Conservation (phyloP, 2,888 invertebrate genomes). For the Unio pictorum region DNA sequence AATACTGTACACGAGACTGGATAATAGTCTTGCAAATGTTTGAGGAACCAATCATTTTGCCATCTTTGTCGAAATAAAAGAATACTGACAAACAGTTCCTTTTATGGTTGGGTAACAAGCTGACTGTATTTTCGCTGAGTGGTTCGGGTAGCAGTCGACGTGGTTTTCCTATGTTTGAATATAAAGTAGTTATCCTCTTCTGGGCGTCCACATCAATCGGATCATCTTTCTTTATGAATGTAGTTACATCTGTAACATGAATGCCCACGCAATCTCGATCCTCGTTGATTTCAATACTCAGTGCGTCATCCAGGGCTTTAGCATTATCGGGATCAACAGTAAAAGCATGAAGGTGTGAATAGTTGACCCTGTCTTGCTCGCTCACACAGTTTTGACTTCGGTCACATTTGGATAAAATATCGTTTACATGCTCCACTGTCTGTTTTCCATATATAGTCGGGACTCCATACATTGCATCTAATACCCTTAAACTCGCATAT, state of each 20-base stretch:
- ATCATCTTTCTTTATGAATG: slow-evolving; percentile 24
- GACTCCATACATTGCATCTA: slow-evolving; percentile 20
- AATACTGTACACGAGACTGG: slow-evolving; percentile 9
- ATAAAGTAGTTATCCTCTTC: slow-evolving; percentile 28
- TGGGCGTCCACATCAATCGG: slow-evolving; percentile 35
- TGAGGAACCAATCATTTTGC: not conserved
- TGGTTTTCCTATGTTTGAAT: slow-evolving; percentile 19
- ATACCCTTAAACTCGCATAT: slow-evolving; percentile 10
- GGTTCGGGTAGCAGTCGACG: slow-evolving; percentile 35
- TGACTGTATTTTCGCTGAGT: slow-evolving; percentile 17
- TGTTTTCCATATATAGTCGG: slow-evolving; percentile 16
- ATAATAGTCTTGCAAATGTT: slow-evolving; percentile 5
- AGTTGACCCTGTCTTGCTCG: slow-evolving; percentile 14
- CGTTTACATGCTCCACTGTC: slow-evolving; percentile 8
- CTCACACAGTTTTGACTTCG: not conserved
- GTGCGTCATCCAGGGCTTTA: slow-evolving; percentile 39
- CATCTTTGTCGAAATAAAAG: slow-evolving; percentile 10
- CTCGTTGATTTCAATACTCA: slow-evolving; percentile 27
- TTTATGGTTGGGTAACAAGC: slow-evolving; percentile 19
- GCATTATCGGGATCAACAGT: slow-evolving; percentile 35
- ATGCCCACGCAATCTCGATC: slow-evolving; percentile 29
- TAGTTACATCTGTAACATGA: slow-evolving; percentile 41
- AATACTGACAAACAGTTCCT: slow-evolving; percentile 32
- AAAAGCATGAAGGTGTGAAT: slow-evolving; percentile 22
- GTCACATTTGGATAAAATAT: not conserved